A percentile compares a stretch with the other conserved stretches of the same genome.
phyloP scores from a whole-genome alignment of 2,888 invertebrate species.

The Troilus luridus region DNA sequence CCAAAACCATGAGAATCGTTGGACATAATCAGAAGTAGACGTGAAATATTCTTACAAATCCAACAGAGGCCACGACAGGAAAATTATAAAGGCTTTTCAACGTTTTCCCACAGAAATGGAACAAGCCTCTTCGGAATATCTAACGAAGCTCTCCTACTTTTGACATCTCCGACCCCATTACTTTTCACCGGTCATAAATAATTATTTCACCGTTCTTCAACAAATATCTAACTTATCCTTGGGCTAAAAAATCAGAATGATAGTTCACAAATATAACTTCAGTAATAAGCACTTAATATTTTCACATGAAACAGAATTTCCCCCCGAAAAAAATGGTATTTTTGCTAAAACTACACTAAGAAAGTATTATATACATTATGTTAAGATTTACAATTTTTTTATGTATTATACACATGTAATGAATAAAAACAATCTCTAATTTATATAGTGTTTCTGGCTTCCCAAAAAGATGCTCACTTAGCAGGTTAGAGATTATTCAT shows the following conservation, averaged over 20 bases:
- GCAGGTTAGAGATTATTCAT: too few relatives aligned
- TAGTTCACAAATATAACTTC: too few relatives aligned
- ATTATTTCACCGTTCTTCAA: background rate
- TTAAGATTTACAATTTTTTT: too few relatives aligned
- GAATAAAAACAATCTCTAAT: too few relatives aligned
- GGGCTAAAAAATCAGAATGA: background rate
- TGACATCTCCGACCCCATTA: slow-evolving; percentile 17
- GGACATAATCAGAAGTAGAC: background rate
- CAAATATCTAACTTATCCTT: background rate
- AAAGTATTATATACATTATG: too few relatives aligned
- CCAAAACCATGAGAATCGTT: background rate
- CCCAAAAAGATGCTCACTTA: too few relatives aligned
- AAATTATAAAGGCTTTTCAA: slow-evolving; percentile 23
- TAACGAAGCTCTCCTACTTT: background rate
- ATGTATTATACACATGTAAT: too few relatives aligned
- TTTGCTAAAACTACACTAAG: too few relatives aligned
- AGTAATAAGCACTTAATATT: too few relatives aligned
- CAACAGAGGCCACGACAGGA: background rate
- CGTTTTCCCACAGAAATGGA: slow-evolving; percentile 23
- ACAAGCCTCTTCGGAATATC: background rate
- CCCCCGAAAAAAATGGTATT: too few relatives aligned
- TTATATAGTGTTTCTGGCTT: too few relatives aligned
- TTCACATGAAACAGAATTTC: too few relatives aligned
- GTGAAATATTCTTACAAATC: background rate
- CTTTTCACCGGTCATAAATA: slow-evolving; percentile 3